A percentile compares a stretch with the other conserved stretches of the same genome.
phyloP scores from a whole-genome alignment of 2,888 invertebrate genomes.

The Orthosia cruda region DNA sequence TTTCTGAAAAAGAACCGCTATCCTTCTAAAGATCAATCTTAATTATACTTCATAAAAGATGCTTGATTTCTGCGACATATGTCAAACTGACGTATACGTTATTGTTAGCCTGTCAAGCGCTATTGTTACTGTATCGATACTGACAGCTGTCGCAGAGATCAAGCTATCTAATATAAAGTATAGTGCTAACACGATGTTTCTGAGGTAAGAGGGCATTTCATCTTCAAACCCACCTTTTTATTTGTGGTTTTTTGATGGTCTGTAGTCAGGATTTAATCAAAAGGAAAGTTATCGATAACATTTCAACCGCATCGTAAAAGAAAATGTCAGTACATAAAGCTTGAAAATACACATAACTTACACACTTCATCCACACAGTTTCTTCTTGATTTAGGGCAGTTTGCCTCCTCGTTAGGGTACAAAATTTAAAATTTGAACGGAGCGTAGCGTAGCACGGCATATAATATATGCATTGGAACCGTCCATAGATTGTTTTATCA shows the following conservation, averaged over 20 bases:
- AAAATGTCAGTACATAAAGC: conserved; percentile 32
- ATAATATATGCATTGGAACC: conserved; percentile 64
- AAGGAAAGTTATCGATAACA: conserved; percentile 45
- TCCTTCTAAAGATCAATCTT: background rate
- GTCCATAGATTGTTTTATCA: conserved; percentile 64
- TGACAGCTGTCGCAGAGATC: too few relatives aligned
- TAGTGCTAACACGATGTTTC: background rate
- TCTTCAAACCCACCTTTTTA: background rate
- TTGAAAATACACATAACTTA: conserved; percentile 20
- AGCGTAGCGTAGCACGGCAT: conserved; percentile 27
- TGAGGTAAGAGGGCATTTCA: background rate
- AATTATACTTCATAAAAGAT: too few relatives aligned
- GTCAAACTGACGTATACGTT: too few relatives aligned
- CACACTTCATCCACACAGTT: conserved; percentile 34
- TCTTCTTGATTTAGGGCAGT: conserved; percentile 30
- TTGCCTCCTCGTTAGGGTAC: conserved; percentile 28
- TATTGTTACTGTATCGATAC: too few relatives aligned
- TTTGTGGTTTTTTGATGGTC: conserved; percentile 2
- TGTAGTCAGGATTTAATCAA: conserved; percentile 40
- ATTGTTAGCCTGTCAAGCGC: too few relatives aligned
- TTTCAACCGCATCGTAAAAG: conserved; percentile 26
- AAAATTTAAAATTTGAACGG: conserved; percentile 57
- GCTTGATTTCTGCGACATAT: too few relatives aligned
- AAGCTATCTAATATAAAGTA: too few relatives aligned
- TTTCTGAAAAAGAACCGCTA: background rate